phyloP scores from a whole-genome alignment of 2,113 vertebrate genomes.

The Salvelinus fontinalis region DNA sequence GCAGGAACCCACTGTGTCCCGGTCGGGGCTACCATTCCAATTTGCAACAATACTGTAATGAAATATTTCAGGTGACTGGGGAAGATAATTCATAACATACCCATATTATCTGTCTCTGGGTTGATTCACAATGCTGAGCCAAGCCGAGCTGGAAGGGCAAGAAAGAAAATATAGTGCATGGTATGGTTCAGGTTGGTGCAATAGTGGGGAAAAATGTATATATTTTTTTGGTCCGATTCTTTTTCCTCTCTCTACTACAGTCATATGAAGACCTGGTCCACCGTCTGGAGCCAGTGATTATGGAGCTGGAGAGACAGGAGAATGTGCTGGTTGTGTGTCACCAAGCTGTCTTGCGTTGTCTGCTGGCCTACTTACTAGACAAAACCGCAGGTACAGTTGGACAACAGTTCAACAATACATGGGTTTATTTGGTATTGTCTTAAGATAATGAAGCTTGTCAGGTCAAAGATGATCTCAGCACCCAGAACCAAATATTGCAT shows the following conservation, averaged over 20 bases:
- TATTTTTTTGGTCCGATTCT: not conserved
- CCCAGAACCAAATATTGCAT: not conserved
- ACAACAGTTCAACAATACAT: not conserved
- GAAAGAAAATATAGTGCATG: not conserved
- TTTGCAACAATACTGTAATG: no score
- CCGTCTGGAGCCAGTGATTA: conserved; percentile 93
- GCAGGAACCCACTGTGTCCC: no score
- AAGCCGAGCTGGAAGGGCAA: not conserved
- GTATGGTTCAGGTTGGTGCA: not conserved
- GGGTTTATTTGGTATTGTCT: not conserved
- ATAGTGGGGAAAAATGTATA: not conserved
- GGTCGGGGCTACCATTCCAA: no score
- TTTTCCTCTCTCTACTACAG: conserved; percentile 59
- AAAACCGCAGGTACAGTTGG: conserved; percentile 83
- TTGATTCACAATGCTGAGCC: not conserved
- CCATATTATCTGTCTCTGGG: not conserved
- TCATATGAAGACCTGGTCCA: conserved; percentile 96
- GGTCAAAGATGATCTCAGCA: no score
- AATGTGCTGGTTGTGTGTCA: conserved; percentile 95
- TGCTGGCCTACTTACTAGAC: conserved; percentile 92
- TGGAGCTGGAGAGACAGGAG: conserved; percentile 96
- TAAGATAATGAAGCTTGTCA: not conserved
- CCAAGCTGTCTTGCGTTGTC: conserved; percentile 93
- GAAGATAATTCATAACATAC: not conserved
- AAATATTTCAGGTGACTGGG: not conserved